Base-by-base conservation (phyloP, 1,140 invertebrate genomes). In the Macrotrachela quadricornifera region DNA sequence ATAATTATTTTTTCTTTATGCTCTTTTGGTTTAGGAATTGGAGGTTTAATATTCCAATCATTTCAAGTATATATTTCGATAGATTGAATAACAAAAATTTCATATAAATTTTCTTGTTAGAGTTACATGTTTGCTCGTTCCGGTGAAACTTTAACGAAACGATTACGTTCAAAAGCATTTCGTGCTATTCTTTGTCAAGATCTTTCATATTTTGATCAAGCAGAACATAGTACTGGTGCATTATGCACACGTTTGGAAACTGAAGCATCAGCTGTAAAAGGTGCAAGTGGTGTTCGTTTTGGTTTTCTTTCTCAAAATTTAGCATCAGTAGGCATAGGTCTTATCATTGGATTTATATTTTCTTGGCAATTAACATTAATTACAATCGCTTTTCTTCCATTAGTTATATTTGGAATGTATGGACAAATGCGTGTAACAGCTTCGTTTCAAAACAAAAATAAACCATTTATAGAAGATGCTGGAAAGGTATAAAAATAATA, bases 131-230 rank as follows among this genome's bases (percentile, higher is more conserved):
- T 54, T 46, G 53, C 46, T 42, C 38, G 43, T 12, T 54, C 53
- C 0, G 64, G 71, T 6, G 72, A 73, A 53, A 54, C 70, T 47
- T 77, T 85, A 70, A 79, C 82, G 15, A 75, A 76, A 46, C 72
- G 78, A 63, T 76, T 86, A 17, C 41, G 54, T 39, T 50, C 54
- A 58, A 69, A 72, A 58, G 85, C 82, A 62, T 69, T 86, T 15
- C 69, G 76, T 59, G 73, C 81, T 10, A 77, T 86, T 1, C 68
- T 91, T 6, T 74, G 81, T 12, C 86, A 91, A 68, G 84, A 91
- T 60, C 83, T 91, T 61, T 72, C 78, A 36, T 92, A 85, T 85
- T 90, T 85, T 67, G 83, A 30, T 63, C 74, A 78, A 50, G 74
- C 79, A 41, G 69, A 66, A 10, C 82, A 85, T 60, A 79, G 77